Percentiles rank a stretch among this genome's conserved stretches.
Evolutionary conservation across 2,888 invertebrate species (phyloP).

Genomic region (Eupithecia subfuscata): DNA sequence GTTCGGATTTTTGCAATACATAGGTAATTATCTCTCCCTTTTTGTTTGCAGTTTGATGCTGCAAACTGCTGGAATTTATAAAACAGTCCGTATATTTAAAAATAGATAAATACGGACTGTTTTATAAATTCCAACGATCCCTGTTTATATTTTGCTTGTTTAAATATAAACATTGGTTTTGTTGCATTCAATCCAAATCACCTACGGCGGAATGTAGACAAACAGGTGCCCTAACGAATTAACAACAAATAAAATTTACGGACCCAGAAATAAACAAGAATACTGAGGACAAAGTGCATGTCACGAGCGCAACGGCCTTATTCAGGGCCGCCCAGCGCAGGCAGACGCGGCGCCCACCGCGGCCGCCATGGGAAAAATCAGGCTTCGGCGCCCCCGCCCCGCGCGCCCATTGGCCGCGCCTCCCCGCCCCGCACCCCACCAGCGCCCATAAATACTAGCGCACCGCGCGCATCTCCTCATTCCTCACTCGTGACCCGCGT

Average conservation of each 20-base stretch:
- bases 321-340: slow-evolving; percentile 78
- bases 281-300: slow-evolving; percentile 77
- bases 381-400: slow-evolving; percentile 81
- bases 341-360: slow-evolving; percentile 74
- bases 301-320: slow-evolving; percentile 82
- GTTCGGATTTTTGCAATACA: not conserved
- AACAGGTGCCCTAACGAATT: slow-evolving; percentile 40
- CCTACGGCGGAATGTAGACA: slow-evolving; percentile 33
- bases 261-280: slow-evolving; percentile 64
- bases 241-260: slow-evolving; percentile 53
- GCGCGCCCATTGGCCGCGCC: slow-evolving; percentile 77
- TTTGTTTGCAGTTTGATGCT: not conserved
- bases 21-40: not conserved
- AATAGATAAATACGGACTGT: not conserved
- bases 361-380: slow-evolving; percentile 80
- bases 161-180: slow-evolving; percentile 13
- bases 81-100: no score
- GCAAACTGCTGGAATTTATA: no score
- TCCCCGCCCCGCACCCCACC: slow-evolving; percentile 81
- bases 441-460: slow-evolving; percentile 73
- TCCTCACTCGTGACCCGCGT: slow-evolving; percentile 72
- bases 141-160: not conserved
- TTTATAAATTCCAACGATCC: not conserved
- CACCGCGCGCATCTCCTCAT: slow-evolving; percentile 79
- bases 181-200: slow-evolving; percentile 24